Evolutionary conservation across 2,113 vertebrate genomes (phyloP).

Genomic region (Meriones unguiculatus): DNA sequence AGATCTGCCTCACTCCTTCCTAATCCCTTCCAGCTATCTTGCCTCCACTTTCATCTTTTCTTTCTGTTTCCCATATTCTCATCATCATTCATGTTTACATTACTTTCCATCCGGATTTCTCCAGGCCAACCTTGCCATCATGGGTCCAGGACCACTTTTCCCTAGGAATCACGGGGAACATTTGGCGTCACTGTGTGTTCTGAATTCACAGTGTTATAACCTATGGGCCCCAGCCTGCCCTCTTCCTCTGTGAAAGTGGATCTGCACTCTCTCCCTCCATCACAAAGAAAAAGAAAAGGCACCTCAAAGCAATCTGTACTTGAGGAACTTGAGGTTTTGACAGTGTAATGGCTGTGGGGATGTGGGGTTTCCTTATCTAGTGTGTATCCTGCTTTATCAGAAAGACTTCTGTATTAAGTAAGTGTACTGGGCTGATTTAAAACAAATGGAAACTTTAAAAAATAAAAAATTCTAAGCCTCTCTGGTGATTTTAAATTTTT

Average conservation of each 20-base stretch:
- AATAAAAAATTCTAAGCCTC: neutral
- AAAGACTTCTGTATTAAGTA: slow-evolving; percentile 58
- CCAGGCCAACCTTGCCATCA: neutral
- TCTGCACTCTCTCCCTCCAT: neutral
- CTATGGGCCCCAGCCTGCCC: neutral
- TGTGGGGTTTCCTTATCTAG: neutral
- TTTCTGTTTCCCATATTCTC: neutral
- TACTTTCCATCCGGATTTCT: neutral
- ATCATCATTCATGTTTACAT: neutral
- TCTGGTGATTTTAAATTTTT: slow-evolving; percentile 3
- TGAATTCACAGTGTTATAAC: neutral
- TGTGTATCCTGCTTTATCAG: neutral
- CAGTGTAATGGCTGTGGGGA: too few relatives aligned
- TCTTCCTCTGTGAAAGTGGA: neutral
- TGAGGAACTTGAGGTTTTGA: neutral
- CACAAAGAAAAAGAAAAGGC: neutral
- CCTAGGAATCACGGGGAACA: neutral
- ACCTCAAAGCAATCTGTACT: accelerated
- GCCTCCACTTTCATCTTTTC: neutral
- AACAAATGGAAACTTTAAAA: neutral
- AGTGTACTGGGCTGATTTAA: neutral
- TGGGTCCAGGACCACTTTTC: neutral
- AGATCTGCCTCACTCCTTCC: neutral
- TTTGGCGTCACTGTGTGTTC: neutral
- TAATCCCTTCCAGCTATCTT: neutral